These are phyloP conservation scores for Danaus melanippus DNA, from an alignment of 1,140 invertebrate genomes.

Conservation along the genomic window DNA sequence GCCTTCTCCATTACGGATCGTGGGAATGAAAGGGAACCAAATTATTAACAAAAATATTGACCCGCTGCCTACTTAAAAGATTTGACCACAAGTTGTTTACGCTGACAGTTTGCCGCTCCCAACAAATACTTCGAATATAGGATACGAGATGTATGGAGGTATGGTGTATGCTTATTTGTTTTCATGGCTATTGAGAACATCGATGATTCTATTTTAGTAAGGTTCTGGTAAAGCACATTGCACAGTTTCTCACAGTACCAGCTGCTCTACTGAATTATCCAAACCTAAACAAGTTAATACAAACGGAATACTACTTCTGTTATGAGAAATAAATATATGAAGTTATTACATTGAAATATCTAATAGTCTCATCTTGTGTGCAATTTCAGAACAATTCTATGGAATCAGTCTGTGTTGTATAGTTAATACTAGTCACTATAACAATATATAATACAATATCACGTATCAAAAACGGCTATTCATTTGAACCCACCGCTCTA, in stretches of 20 bases:
- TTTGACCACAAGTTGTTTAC: slow-evolving; percentile 62
- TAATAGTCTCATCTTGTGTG: too few relatives aligned
- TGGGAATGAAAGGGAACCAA: slow-evolving; percentile 56
- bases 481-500: slow-evolving; percentile 9
- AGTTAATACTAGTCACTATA: not conserved
- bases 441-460: not conserved
- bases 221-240: too few relatives aligned
- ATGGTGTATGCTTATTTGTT: slow-evolving; percentile 19
- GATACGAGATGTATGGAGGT: slow-evolving; percentile 23
- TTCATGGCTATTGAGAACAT: slow-evolving; percentile 12
- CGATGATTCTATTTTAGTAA: slow-evolving; percentile 3
- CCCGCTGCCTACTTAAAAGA: slow-evolving; percentile 66
- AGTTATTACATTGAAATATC: too few relatives aligned
- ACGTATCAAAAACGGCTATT: slow-evolving; percentile 2
- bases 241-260: too few relatives aligned
- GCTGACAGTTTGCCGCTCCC: slow-evolving; percentile 52
- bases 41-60: slow-evolving; percentile 71
- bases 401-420: not conserved
- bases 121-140: slow-evolving; percentile 59
- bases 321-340: too few relatives aligned
- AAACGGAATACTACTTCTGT: too few relatives aligned
- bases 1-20: slow-evolving; percentile 48
- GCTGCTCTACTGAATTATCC: too few relatives aligned
- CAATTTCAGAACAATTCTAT: too few relatives aligned
- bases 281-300: too few relatives aligned